Conservation (phyloP, 2,797 vertebrate genomes). For the Carduelis carduelis region DNA sequence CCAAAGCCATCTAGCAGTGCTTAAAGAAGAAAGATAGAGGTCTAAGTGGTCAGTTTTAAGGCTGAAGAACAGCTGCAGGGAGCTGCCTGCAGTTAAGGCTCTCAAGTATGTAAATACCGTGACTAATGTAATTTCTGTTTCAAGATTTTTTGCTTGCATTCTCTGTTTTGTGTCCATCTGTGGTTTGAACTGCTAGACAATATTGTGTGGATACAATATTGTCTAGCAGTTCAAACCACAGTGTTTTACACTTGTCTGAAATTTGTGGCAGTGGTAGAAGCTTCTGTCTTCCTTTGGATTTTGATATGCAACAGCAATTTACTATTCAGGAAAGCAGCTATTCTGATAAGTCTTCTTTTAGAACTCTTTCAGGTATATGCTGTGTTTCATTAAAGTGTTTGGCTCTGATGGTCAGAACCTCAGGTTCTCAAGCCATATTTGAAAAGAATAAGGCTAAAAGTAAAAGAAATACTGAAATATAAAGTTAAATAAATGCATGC, state of each 20-base stretch:
- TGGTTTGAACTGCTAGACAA: rapidly evolving
- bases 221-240: too few species aligned
- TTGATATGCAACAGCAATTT: neutral
- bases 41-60: neutral
- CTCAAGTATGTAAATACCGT: rapidly evolving
- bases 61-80: neutral
- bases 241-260: neutral
- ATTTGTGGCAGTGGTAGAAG: neutral
- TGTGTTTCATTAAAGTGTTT: neutral
- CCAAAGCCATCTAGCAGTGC: neutral
- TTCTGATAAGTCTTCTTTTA: neutral
- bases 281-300: neutral
- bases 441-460: neutral
- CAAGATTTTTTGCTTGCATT: neutral
- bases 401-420: neutral
- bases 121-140: neutral
- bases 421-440: neutral
- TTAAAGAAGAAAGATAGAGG: rapidly evolving
- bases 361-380: neutral
- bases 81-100: neutral
- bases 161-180: neutral
- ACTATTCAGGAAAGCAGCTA: neutral
- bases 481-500: neutral
- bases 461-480: neutral
- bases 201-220: neutral